Percentiles rank a stretch among this genome's conserved stretches.
phyloP scores from a whole-genome alignment of 2,113 vertebrate species.

The Hiodon alosoides region DNA sequence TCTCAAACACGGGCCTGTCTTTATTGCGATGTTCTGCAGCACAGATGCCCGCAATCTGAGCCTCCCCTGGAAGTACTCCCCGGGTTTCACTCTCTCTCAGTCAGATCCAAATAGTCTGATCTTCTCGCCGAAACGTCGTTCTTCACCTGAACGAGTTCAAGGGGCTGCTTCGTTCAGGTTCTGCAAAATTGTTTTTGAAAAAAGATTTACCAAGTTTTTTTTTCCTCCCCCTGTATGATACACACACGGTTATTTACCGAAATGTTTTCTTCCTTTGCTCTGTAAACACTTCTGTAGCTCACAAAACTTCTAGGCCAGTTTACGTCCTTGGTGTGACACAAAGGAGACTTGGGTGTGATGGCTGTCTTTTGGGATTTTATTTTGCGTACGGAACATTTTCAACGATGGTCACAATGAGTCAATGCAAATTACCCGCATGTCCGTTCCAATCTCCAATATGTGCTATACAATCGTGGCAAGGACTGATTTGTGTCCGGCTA shows the following conservation, averaged over 20 bases:
- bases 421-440: conserved; percentile 57
- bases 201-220: too few relatives aligned
- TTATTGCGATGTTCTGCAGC: too few relatives aligned
- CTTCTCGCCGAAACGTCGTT: too few relatives aligned
- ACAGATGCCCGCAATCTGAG: too few relatives aligned
- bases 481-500: conserved; percentile 58
- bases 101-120: too few relatives aligned
- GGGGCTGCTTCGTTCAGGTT: too few relatives aligned
- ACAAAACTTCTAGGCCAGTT: not conserved
- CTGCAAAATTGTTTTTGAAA: too few relatives aligned
- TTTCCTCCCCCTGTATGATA: not conserved
- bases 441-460: conserved; percentile 56
- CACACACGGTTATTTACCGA: not conserved
- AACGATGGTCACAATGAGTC: not conserved
- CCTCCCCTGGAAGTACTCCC: too few relatives aligned
- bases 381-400: not conserved
- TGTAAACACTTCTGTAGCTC: not conserved
- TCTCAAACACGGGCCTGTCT: too few relatives aligned
- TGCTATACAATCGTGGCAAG: conserved; percentile 55
- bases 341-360: not conserved
- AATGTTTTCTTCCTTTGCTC: not conserved
- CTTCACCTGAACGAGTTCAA: too few relatives aligned
- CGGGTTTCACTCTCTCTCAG: too few relatives aligned
- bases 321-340: not conserved
- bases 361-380: not conserved